Base-by-base conservation (phyloP, 2,797 vertebrate species). In the Anguilla megastoma region DNA sequence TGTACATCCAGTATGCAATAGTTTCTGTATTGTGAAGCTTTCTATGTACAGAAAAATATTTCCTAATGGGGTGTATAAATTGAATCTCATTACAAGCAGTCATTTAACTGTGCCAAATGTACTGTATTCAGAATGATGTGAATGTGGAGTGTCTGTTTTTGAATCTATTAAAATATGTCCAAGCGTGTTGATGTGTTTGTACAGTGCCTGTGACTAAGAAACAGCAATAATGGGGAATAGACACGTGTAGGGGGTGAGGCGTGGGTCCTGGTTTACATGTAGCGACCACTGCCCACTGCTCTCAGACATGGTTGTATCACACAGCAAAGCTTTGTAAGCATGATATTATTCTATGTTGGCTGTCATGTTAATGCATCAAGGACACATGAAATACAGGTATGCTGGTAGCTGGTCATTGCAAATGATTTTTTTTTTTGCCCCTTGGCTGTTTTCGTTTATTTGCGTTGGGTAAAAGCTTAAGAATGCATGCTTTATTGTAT, bases 31-130 rank as follows among this genome's bases (percentile, higher is more conserved):
- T 85, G 84, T 85, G 84, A 85, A 30, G n/a, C 50, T 56, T 58
- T 85, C 52, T 85, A 18, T 85, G 45, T 85, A 85, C 84, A 58
- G 27, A 85, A 60, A 58, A 58, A 36, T 16, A 30, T 85, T 36
- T 85, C 48, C 84, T 85, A 27, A 85, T 36, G 54, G 16, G 16
- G 16, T 79, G 30, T 56, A 12, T 85, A 60, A 33, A 58, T 60
- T 50, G 27, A 85, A 60, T 60, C 36, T 60, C 54, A 27, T 16
- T 7, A 33, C 4, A 60, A 36, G 50, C 50, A 58, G 50, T 85
- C 52, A 85, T 85, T 58, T 85, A 52, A 85, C 16, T 85, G 84
- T 85, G 84, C 84, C 84, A 85, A 85, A 85, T 85, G 84, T 85
- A 60, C 84, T 85, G 84, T 85, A 85, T 85, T 56, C 50, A 30